Conservation (phyloP, 2,888 invertebrate genomes). For the Zelleria hepariella region DNA sequence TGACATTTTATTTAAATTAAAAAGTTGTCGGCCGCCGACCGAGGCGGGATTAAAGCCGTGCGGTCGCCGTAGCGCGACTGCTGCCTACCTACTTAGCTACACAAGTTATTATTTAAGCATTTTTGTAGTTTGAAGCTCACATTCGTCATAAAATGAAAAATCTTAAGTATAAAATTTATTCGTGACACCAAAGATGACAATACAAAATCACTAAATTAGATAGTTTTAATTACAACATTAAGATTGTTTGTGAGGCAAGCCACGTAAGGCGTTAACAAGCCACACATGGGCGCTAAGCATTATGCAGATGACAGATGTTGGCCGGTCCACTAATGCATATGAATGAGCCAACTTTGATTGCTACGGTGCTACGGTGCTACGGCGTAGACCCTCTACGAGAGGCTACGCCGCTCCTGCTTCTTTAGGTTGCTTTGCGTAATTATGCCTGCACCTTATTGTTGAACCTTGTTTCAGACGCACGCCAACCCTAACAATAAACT, state of each 20-base stretch:
- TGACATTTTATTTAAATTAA: slow-evolving; percentile 5
- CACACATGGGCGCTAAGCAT: background rate
- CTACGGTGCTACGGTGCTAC: slow-evolving; percentile 6
- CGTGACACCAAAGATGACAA: too few relatives aligned
- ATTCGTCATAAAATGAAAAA: too few relatives aligned
- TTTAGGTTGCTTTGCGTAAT: background rate
- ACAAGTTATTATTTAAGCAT: too few relatives aligned
- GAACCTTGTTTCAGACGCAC: background rate
- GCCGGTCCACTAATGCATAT: slow-evolving; percentile 30
- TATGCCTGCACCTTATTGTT: background rate
- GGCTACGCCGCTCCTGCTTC: background rate
- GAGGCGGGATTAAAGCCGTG: background rate
- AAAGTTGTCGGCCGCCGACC: background rate
- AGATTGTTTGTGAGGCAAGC: background rate
- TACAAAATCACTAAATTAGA: background rate
- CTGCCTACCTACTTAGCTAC: background rate
- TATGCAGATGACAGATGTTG: slow-evolving; percentile 1
- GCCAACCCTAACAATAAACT: too few relatives aligned
- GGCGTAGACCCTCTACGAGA: background rate
- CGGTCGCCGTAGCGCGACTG: slow-evolving; percentile 1
- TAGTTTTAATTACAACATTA: background rate
- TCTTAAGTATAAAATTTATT: too few relatives aligned
- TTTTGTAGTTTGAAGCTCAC: too few relatives aligned
- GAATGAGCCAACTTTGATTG: slow-evolving; percentile 40
- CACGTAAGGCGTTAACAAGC: background rate